Evolutionary conservation across 1,140 invertebrate species (phyloP).

Genomic region (Drosophila mojavensis): DNA sequence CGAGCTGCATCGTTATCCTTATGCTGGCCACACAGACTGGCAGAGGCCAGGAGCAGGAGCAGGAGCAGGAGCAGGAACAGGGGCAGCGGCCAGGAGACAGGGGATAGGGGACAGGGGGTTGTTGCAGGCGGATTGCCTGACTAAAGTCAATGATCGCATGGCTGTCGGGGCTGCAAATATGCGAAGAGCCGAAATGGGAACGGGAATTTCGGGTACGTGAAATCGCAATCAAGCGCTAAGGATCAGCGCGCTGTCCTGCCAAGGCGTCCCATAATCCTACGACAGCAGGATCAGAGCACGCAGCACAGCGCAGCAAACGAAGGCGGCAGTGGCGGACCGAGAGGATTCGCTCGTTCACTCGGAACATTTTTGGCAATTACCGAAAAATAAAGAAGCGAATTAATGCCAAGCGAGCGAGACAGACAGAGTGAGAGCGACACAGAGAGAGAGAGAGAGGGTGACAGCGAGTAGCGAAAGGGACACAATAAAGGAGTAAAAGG

Average conservation of each 20-base stretch:
- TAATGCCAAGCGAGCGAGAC: slow-evolving; percentile 49
- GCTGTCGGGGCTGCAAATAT: slow-evolving; percentile 52
- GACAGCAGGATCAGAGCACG: slow-evolving; percentile 72
- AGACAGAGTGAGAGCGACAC: slow-evolving; percentile 10
- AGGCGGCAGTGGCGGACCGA: neutral
- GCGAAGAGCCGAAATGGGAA: slow-evolving; percentile 50
- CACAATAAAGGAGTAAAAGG: neutral
- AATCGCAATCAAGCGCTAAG: slow-evolving; percentile 69
- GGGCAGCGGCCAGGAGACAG: too few relatives aligned
- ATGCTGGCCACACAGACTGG: neutral
- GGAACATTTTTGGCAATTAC: slow-evolving; percentile 81
- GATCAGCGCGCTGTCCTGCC: slow-evolving; percentile 35
- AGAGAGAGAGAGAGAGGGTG: neutral
- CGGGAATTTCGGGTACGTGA: slow-evolving; percentile 37
- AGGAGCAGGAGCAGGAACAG: neutral
- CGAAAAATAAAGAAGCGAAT: slow-evolving; percentile 78
- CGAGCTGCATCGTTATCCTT: slow-evolving; percentile 2
- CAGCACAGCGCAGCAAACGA: slow-evolving; percentile 20
- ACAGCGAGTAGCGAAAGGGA: neutral
- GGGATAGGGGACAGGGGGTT: neutral
- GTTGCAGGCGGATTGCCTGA: slow-evolving; percentile 49
- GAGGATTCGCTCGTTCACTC: slow-evolving; percentile 71
- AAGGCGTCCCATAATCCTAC: slow-evolving; percentile 59
- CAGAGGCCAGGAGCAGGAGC: neutral
- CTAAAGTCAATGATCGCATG: slow-evolving; percentile 79